Evolutionary conservation across 2,888 invertebrate genomes (phyloP).

Genomic region (Scelioninae gen. 2): DNA sequence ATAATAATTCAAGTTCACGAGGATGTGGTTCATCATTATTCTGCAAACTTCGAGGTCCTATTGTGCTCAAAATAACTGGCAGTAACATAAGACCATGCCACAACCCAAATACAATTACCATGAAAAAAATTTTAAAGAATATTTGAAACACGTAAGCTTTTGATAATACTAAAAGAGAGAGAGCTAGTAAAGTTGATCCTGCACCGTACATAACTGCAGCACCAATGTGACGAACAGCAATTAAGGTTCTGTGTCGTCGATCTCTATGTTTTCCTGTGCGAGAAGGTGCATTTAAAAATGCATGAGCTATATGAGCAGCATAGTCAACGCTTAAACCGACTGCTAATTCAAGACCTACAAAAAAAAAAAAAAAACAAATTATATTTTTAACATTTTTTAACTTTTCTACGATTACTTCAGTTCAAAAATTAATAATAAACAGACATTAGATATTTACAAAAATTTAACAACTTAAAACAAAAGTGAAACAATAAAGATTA

Average conservation of each 20-base stretch:
- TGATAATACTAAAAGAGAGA: conserved; percentile 83
- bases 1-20: conserved; percentile 50
- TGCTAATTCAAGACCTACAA: conserved; percentile 80
- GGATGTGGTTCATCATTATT: conserved; percentile 29
- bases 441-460: too few relatives aligned
- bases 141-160: conserved; percentile 86
- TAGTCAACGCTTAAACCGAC: conserved; percentile 91
- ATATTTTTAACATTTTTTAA: too few relatives aligned
- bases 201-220: conserved; percentile 87
- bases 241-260: conserved; percentile 77
- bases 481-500: too few relatives aligned
- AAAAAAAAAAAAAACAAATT: not conserved
- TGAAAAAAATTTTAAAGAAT: conserved; percentile 86
- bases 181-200: conserved; percentile 84
- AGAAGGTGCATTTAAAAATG: conserved; percentile 82
- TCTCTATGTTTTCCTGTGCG: conserved; percentile 74
- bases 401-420: too few relatives aligned
- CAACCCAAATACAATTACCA: conserved; percentile 86
- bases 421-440: not conserved
- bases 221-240: conserved; percentile 84
- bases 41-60: conserved; percentile 79
- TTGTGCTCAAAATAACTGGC: conserved; percentile 84
- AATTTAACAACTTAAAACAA: too few relatives aligned
- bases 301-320: conserved; percentile 88
- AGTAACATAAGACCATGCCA: conserved; percentile 86